Percentiles rank a stretch among this genome's conserved stretches.
Conservation (phyloP, 2,797 vertebrate species). For the Pteronotus mesoamericanus region DNA sequence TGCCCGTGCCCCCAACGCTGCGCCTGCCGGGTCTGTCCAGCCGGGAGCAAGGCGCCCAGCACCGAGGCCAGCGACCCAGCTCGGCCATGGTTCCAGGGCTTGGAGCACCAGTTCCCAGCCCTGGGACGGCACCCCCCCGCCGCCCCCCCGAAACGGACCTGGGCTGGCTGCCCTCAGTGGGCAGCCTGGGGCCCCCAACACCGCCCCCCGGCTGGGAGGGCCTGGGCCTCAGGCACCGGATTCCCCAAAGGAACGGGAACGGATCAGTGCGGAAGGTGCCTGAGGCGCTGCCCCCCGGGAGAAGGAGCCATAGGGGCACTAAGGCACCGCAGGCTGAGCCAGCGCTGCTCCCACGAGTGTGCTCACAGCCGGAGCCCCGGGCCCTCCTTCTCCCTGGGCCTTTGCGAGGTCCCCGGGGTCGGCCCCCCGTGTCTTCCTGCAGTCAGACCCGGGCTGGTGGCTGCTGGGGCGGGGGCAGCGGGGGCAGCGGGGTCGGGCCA, state of each 20-base stretch:
- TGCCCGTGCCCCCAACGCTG: too few relatives aligned
- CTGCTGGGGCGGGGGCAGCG: background rate
- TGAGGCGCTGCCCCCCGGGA: background rate
- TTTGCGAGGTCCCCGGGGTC: background rate
- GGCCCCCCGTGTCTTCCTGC: background rate
- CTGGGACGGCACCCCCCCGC: accelerated
- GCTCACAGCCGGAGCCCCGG: background rate
- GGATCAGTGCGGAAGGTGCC: background rate
- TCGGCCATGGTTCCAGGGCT: background rate
- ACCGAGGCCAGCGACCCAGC: background rate
- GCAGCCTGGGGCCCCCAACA: background rate
- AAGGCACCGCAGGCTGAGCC: background rate
- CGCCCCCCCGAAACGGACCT: too few relatives aligned
- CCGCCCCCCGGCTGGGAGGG: background rate
- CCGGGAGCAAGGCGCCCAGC: background rate
- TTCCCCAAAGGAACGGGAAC: background rate
- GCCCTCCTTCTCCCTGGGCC: background rate
- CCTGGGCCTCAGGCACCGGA: background rate
- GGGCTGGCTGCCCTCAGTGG: background rate
- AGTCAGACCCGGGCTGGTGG: background rate
- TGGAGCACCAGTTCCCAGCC: background rate
- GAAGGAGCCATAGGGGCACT: too few relatives aligned
- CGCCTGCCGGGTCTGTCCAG: background rate
- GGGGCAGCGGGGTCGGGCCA: background rate
- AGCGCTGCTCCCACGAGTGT: background rate